Conservation (phyloP, 1,140 invertebrate genomes). For the Babylonia areolata region DNA sequence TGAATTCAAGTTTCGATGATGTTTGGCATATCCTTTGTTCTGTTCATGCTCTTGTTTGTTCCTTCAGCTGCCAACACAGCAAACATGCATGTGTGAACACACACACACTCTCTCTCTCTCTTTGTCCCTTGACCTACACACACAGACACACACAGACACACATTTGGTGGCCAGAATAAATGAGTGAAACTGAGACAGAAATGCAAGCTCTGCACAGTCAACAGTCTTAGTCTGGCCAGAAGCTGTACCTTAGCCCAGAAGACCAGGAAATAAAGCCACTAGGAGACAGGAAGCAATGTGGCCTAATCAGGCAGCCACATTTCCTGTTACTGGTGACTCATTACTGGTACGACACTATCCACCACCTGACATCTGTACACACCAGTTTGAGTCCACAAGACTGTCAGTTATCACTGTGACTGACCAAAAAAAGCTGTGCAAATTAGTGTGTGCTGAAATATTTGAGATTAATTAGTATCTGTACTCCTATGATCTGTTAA, state of each 20-base stretch:
- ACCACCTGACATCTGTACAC: too few species aligned
- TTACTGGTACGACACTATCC: neutral
- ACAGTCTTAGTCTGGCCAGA: neutral
- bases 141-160: conserved; percentile 22
- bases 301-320: neutral
- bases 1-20: too few species aligned
- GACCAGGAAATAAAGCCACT: neutral
- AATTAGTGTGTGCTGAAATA: too few species aligned
- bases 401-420: too few species aligned
- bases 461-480: too few species aligned
- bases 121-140: too few species aligned
- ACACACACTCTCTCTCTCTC: neutral
- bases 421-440: too few species aligned
- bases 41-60: too few species aligned
- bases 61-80: too few species aligned
- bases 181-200: neutral
- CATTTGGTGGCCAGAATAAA: neutral
- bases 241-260: neutral
- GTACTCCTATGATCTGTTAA: too few species aligned
- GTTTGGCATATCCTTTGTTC: too few species aligned
- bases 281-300: neutral
- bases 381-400: too few species aligned
- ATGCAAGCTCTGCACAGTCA: neutral
- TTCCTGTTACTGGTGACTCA: neutral
- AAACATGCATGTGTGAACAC: neutral